Base-by-base conservation (phyloP, 2,797 vertebrate species). In the Argentina silus region DNA sequence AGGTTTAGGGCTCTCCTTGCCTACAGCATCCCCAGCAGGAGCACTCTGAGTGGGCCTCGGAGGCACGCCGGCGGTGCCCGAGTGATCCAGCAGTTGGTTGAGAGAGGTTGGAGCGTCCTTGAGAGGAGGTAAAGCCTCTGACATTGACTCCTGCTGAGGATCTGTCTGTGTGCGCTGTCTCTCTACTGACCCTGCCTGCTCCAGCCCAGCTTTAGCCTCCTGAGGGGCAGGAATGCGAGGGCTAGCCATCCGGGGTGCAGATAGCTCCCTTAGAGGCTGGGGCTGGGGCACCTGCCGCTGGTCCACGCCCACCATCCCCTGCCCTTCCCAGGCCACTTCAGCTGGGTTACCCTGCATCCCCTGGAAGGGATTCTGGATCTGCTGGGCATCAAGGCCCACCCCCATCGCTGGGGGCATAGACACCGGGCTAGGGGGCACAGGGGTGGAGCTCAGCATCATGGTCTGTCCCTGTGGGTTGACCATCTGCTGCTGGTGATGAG, bases 51-150 rank as follows among this genome's bases (percentile, higher is more conserved):
- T 74, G 47, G 95, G 87, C 47, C 96, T 96, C 87, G 91, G 91
- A 61, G 94, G 91, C 77, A 93, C 87, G 7, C 94, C 94, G 74
- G 93, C 85, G 78, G 91, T 86, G 87, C 92, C 92, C 61, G 96
- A 91, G 88, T 95, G 96, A 86, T 99, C 98, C 79, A 99, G 92
- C 85, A 99, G 93, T 86, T 98, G 98, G 90, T 97, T 98, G 73
- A 99, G 92, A 21, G 97, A 98, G 69, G 96, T 97, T 73, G 97
- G 96, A 79, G 95, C 91, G 79, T 96, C 93, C 88, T 94, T 95
- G 86, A 95, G 90, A 82, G 95, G 92, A 86, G 95, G 91, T 68
- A 95, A 94, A 21, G 91, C 85, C 69, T 93, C 80, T 74, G 82
- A 55, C 83, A 92, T 93, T 15, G 85, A 91, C 56, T 96, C 96